Percentiles rank a stretch among this genome's conserved stretches.
phyloP scores from a whole-genome alignment of 2,888 invertebrate species.

The Eudasyphora cyanicolor region DNA sequence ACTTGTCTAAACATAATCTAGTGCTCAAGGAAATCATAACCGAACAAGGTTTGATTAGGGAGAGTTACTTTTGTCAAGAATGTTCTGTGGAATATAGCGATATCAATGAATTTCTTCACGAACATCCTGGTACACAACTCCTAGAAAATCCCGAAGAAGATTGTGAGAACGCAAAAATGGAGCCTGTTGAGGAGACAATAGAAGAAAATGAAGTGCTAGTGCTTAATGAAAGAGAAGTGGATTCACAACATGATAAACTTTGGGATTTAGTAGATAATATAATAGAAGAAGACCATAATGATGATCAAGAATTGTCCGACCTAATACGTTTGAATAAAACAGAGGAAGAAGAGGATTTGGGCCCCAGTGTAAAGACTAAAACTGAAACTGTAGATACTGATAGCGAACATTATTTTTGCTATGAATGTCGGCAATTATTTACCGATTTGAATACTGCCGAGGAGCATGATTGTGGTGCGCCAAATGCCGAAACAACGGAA shows the following conservation, averaged over 20 bases:
- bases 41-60: constrained; percentile 45
- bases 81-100: constrained; percentile 57
- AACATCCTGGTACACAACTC: constrained; percentile 40
- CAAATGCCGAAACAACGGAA: too few species aligned
- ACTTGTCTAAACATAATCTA: constrained; percentile 45
- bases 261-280: constrained; percentile 57
- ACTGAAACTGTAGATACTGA: constrained; percentile 23
- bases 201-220: background rate
- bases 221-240: background rate
- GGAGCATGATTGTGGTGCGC: constrained; percentile 68
- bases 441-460: constrained; percentile 71
- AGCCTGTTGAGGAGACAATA: background rate
- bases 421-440: constrained; percentile 73
- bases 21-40: constrained; percentile 52
- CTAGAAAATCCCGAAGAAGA: constrained; percentile 39
- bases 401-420: constrained; percentile 72
- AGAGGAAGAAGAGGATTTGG: background rate
- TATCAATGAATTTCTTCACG: constrained; percentile 59
- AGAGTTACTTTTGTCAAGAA: constrained; percentile 59
- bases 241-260: constrained; percentile 36
- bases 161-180: too few species aligned
- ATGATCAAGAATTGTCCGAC: background rate
- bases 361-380: constrained; percentile 5
- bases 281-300: constrained; percentile 23
- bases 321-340: background rate